Evolutionary conservation across 2,888 invertebrate genomes (phyloP), one percentile per base, ranked within the genome.

Genomic region (Temnothorax ravouxi): DNA sequence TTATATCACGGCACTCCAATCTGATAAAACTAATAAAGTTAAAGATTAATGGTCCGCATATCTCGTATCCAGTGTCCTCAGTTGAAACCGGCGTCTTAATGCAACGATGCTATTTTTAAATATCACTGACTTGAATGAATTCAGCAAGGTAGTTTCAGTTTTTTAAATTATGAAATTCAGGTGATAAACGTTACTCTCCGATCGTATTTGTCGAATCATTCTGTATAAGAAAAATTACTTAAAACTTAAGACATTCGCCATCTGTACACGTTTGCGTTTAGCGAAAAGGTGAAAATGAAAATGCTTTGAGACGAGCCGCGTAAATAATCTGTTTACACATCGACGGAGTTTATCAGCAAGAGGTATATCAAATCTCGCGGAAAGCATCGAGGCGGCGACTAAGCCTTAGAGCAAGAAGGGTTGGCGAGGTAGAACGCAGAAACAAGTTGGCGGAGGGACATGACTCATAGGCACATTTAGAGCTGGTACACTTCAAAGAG

Each of bases 391-490:
- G 75, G 84, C 84, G 88, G 67, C 87, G 87, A 91, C 89, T 90
- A 88, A 88, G 77, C 84, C 84, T 90, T 83, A 77, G 81, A 85
- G 69, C 83, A 71, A 86, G 86, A 88, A 89, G 84, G 84, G 82
- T 89, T 82, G 86, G 80, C 83, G 89, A 79, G 62, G 85, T 71
- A 87, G 91, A 91, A 91, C 54, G 84, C 83, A 87, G 87, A 87
- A 90, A 90, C 87, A 89, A 90, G 86, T 88, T 85, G 86, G 69
- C 76, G 79, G 74, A 89, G 86, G 87, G 88, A 87, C 85, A 87
- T 86, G 86, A 83, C 87, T 87, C 86, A 62, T 82, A 82, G 81
- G 84, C 87, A 86, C 87, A 88, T 89, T 89, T 86, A 87, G 84
- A 88, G 76, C 80, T 83, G 61, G 86, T 76, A 82, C 86, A 86